A percentile compares a stretch with the other conserved stretches of the same genome.
Evolutionary conservation across 2,888 invertebrate genomes (phyloP).

Genomic region (Drosophila atroscutellata): DNA sequence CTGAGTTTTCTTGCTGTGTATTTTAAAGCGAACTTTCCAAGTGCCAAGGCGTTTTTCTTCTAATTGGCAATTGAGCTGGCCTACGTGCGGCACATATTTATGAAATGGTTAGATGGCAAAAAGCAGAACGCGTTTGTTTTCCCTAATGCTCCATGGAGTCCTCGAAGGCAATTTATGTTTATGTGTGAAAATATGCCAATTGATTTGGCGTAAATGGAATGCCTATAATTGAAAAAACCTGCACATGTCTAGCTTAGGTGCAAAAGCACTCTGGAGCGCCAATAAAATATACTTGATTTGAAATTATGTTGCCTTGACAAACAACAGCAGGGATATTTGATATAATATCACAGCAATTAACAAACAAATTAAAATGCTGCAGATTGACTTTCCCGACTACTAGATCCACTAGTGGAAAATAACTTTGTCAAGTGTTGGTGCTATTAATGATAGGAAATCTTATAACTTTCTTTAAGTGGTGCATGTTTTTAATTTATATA

Average conservation of each 20-base stretch:
- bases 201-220: conserved; percentile 58
- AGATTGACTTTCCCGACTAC: neutral
- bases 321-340: neutral
- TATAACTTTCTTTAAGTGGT: too few relatives aligned
- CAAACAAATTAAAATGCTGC: neutral
- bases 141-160: conserved; percentile 49
- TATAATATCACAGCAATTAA: conserved; percentile 24
- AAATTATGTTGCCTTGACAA: conserved; percentile 7
- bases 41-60: conserved; percentile 64
- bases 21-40: conserved; percentile 56
- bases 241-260: conserved; percentile 15
- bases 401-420: neutral
- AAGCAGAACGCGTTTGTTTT: conserved; percentile 50
- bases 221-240: conserved; percentile 56
- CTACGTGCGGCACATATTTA: conserved; percentile 78
- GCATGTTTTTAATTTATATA: neutral
- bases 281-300: conserved; percentile 34
- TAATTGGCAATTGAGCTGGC: conserved; percentile 82
- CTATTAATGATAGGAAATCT: neutral
- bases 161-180: conserved; percentile 72
- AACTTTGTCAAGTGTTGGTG: too few relatives aligned
- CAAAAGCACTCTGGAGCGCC: conserved; percentile 17
- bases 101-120: conserved; percentile 55
- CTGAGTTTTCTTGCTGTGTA: conserved; percentile 22
- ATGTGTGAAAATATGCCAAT: conserved; percentile 74